Evolutionary conservation across 1,140 invertebrate genomes (phyloP).

Genomic region (Aphaenogaster floridana): DNA sequence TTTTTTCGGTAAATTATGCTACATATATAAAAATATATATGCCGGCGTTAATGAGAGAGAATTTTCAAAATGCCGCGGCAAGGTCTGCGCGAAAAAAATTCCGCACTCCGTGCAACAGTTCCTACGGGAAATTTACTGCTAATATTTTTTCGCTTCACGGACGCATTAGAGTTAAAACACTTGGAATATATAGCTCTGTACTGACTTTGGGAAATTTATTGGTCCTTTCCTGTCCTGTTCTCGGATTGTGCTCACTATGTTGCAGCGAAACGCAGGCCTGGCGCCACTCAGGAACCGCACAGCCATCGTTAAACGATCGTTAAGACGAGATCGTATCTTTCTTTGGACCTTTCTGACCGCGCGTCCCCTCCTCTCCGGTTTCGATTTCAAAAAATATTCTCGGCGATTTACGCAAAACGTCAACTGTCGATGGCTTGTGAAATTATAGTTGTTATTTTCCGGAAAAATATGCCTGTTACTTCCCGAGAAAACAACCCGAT

Average conservation of each 20-base stretch:
- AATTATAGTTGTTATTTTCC: conserved; percentile 17
- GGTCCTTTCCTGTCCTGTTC: conserved; percentile 47
- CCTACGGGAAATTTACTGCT: conserved; percentile 61
- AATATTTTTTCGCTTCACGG: conserved; percentile 69
- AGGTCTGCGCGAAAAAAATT: conserved; percentile 20
- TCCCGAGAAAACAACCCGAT: not conserved
- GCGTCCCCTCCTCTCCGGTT: not conserved
- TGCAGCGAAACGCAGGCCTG: conserved; percentile 62
- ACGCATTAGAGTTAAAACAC: conserved; percentile 65
- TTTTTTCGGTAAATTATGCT: conserved; percentile 28
- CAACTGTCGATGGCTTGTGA: not conserved
- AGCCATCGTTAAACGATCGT: conserved; percentile 85
- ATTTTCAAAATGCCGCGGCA: conserved; percentile 35
- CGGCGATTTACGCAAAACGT: conserved; percentile 61
- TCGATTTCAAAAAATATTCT: conserved; percentile 80
- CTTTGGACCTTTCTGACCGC: conserved; percentile 48
- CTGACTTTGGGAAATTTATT: conserved; percentile 73
- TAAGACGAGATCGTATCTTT: conserved; percentile 83
- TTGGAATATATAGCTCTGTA: conserved; percentile 58
- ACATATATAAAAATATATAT: conserved; percentile 45
- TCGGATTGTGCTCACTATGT: conserved; percentile 52
- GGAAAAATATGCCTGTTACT: not conserved
- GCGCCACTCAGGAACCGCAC: conserved; percentile 81
- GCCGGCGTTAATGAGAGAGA: conserved; percentile 47
- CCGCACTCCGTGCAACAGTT: conserved; percentile 41